Percentiles rank a stretch among this genome's conserved stretches.
These are phyloP conservation scores for Tangara arthus DNA, from an alignment of 2,797 vertebrate species.

Conservation along the genomic window DNA sequence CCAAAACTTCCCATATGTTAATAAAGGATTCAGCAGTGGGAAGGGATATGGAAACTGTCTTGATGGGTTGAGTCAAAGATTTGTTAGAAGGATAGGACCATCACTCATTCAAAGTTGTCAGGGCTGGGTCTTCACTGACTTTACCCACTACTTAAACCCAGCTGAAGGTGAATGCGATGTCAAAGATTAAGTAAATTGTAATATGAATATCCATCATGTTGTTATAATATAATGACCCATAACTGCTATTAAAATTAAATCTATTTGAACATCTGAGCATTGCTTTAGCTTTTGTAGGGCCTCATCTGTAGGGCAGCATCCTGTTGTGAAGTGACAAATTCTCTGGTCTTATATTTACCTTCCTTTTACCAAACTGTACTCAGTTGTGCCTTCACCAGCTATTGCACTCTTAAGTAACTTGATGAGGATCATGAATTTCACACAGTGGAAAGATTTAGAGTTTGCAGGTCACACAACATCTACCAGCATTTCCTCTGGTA, in stretches of 20 bases:
- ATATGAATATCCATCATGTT: background rate
- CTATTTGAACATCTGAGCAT: background rate
- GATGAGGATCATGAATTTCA: background rate
- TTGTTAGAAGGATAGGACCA: background rate
- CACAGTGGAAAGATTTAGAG: background rate
- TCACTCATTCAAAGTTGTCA: accelerated
- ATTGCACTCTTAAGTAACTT: background rate
- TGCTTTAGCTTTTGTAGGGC: background rate
- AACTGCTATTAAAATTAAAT: background rate
- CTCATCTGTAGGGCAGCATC: background rate
- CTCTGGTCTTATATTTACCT: background rate
- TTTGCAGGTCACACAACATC: background rate
- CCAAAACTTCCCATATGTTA: background rate
- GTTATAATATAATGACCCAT: background rate
- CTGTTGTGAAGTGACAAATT: background rate
- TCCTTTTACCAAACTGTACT: background rate
- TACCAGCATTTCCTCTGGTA: background rate
- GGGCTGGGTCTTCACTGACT: background rate
- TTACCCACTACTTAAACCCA: background rate
- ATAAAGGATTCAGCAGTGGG: background rate
- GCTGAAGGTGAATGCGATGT: background rate
- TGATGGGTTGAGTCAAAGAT: background rate
- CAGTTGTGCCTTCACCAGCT: background rate
- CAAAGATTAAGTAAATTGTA: background rate
- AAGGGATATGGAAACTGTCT: background rate